Conservation (phyloP, 2,888 invertebrate genomes). For the Trissoscelio sp. region DNA sequence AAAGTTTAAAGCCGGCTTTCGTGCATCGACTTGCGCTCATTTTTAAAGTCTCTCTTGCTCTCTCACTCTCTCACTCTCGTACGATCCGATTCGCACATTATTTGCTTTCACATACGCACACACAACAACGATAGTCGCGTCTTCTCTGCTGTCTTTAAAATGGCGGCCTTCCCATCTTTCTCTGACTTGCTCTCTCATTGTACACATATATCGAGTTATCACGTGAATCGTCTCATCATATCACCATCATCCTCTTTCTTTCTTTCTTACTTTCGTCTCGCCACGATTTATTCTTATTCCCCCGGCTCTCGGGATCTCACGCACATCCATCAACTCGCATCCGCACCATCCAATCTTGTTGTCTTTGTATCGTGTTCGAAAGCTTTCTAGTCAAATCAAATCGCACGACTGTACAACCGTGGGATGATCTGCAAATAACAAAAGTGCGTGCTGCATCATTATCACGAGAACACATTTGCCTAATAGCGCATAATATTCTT, state of each 20-base stretch:
- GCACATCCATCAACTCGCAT: conserved; percentile 83
- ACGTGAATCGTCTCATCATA: conserved; percentile 67
- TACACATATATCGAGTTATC: conserved; percentile 68
- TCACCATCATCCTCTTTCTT: conserved; percentile 67
- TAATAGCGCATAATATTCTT: conserved; percentile 49
- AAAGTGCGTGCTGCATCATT: conserved; percentile 78
- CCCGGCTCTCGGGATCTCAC: conserved; percentile 78
- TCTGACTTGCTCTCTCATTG: conserved; percentile 63
- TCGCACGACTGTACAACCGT: conserved; percentile 82
- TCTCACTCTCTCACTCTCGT: conserved; percentile 44
- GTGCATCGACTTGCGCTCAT: conserved; percentile 39
- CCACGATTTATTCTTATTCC: conserved; percentile 74
- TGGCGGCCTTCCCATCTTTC: conserved; percentile 51
- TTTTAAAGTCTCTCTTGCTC: conserved; percentile 44
- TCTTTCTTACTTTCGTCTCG: conserved; percentile 73
- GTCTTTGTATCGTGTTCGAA: conserved; percentile 83
- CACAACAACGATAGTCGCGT: conserved; percentile 57
- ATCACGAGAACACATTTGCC: conserved; percentile 60
- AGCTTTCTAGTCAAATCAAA: conserved; percentile 83
- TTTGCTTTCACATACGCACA: conserved; percentile 32
- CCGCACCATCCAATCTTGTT: conserved; percentile 83
- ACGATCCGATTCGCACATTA: conserved; percentile 28
- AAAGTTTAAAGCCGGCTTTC: conserved; percentile 60
- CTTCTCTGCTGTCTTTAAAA: conserved; percentile 70
- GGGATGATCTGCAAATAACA: conserved; percentile 82